Percentiles rank a stretch among this genome's conserved stretches.
These are phyloP conservation scores for Cylas formicarius DNA, from an alignment of 1,140 invertebrate species.

Conservation along the genomic window DNA sequence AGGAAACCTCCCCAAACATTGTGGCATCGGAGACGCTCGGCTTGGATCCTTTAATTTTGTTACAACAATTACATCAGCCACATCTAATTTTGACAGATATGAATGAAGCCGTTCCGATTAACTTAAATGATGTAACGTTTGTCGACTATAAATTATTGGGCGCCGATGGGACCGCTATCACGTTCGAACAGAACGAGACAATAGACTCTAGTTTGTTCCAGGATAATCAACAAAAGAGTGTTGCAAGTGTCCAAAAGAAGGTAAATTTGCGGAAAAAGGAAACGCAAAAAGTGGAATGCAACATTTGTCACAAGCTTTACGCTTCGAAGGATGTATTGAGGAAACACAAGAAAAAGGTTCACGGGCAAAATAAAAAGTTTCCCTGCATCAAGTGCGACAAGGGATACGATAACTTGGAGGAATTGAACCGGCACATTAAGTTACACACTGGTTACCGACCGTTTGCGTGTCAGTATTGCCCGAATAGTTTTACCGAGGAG, in stretches of 20 bases:
- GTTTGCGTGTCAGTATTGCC: conserved; percentile 51
- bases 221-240: background rate
- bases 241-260: background rate
- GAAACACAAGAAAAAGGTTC: conserved; percentile 32
- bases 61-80: too few relatives aligned
- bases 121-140: conserved; percentile 8
- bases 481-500: conserved; percentile 39
- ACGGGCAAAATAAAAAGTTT: conserved; percentile 29
- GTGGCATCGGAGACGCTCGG: too few relatives aligned
- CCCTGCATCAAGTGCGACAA: conserved; percentile 49
- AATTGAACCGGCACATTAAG: conserved; percentile 62
- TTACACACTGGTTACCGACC: conserved; percentile 64
- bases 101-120: background rate
- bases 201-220: background rate
- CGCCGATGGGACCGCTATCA: background rate
- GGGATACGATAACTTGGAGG: conserved; percentile 45
- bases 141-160: conserved; percentile 5
- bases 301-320: conserved; percentile 36
- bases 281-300: conserved; percentile 26
- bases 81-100: too few relatives aligned
- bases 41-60: too few relatives aligned
- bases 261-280: background rate
- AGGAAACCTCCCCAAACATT: too few relatives aligned
- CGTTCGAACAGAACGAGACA: background rate
- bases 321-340: conserved; percentile 32